A percentile compares a stretch with the other conserved stretches of the same genome.
These are phyloP conservation scores for Holocentrus rufus DNA, from an alignment of 2,797 vertebrate species.

Conservation along the genomic window DNA sequence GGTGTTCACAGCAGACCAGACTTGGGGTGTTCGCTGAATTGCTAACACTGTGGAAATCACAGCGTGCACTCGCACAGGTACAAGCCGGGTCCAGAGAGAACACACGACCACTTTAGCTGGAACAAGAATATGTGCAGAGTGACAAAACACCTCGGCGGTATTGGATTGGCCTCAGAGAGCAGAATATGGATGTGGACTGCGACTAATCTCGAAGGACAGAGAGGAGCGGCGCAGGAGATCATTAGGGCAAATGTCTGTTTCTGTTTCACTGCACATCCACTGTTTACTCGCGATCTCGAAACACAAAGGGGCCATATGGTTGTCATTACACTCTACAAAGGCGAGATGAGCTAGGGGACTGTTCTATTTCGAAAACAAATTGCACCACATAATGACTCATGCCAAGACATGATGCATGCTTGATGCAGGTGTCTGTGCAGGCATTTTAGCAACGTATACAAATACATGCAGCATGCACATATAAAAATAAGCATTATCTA, in stretches of 20 bases:
- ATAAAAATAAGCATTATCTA: background rate
- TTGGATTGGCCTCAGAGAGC: constrained; percentile 54
- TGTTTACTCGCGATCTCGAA: constrained; percentile 57
- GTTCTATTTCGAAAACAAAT: constrained; percentile 53
- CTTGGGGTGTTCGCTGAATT: constrained; percentile 72
- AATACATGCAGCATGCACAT: constrained; percentile 15
- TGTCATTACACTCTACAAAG: constrained; percentile 42
- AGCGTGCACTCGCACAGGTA: constrained; percentile 57
- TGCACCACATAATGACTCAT: constrained; percentile 30
- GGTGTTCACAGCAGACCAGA: constrained; percentile 70
- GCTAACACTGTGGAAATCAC: constrained; percentile 68
- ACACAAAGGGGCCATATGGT: constrained; percentile 60
- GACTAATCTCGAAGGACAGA: constrained; percentile 63
- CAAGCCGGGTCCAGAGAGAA: constrained; percentile 52
- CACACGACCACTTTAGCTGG: constrained; percentile 53
- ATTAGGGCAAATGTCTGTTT: constrained; percentile 73
- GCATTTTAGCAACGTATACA: constrained; percentile 19
- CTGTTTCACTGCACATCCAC: constrained; percentile 64
- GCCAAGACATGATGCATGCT: constrained; percentile 14
- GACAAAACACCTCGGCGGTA: constrained; percentile 45
- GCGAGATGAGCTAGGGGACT: constrained; percentile 20
- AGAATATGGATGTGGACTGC: constrained; percentile 40
- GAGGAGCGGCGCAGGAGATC: constrained; percentile 58
- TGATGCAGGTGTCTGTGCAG: constrained; percentile 17
- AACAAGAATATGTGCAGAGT: constrained; percentile 50